Base-by-base conservation (phyloP, 2,888 invertebrate genomes). In the Cryptosula pallasiana region DNA sequence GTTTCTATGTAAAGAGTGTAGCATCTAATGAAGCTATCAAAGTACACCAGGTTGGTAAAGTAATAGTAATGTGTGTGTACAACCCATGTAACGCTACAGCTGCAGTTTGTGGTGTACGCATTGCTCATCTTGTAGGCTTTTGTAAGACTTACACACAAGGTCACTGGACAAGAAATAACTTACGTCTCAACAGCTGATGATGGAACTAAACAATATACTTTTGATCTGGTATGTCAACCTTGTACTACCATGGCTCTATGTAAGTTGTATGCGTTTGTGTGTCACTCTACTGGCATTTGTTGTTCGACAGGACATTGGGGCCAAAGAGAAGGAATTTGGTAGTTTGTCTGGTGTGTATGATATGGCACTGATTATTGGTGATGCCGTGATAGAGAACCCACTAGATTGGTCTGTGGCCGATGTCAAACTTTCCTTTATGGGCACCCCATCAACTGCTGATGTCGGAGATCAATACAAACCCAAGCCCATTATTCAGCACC, bases 141-240 rank as follows among this genome's bases (percentile, higher is more conserved):
- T 77, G 79, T 85, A 55, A 78, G 82, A 55, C 76, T 85, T 72
- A 83, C 84, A 72, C 89, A 91, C 77, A 86, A 86, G 23, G 79
- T 82, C 71, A 88, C 88, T 0, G 87, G 88, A n/a, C 90, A 90
- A 74, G 98, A 98, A 87, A 92, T 95, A 70, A 90, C 95, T 78
- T 97, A 94, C 83, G 92, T 98, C 1, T 94, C 96, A 0, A 96
- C 70, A 35, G 35, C 97, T 82, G 90, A 91, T 1, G 95, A 95
- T 81, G 75, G 80, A 74, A 73, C 79, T 72, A 81, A 81, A 23
- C 77, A 76, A 34, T 96, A 97, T 85, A 94, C 93, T 86, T 91
- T 96, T 76, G 95, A 96, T 81, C 89, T 98, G 89, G 92, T 92
- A 79, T 84, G 88, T n/a, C n/a, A n/a, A n/a, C n/a, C n/a, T n/a